Conservation (phyloP, 2,113 vertebrate species). For the Melanotaenia duboulayi region DNA sequence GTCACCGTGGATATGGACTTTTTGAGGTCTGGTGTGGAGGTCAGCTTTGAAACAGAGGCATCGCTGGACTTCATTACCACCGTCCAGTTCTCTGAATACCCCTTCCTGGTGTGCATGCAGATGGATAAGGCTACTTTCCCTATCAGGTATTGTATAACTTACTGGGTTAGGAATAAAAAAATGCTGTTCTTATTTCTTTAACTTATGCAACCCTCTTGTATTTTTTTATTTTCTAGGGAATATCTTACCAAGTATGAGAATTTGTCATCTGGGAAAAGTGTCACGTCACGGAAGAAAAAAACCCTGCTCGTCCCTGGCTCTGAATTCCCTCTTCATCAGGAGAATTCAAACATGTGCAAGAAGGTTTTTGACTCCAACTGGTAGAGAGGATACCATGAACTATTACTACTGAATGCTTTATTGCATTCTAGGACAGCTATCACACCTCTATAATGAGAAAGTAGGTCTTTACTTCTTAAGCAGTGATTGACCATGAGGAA, state of each 20-base stretch:
- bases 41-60: conserved; percentile 87
- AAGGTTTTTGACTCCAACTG: conserved; percentile 85
- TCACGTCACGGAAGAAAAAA: conserved; percentile 78
- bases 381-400: conserved; percentile 58
- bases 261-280: conserved; percentile 84
- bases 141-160: conserved; percentile 82
- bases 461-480: conserved; percentile 16
- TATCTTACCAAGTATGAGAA: conserved; percentile 87
- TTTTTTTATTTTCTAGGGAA: conserved; percentile 77
- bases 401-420: conserved; percentile 29
- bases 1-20: conserved; percentile 91
- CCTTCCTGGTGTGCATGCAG: conserved; percentile 96
- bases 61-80: conserved; percentile 93
- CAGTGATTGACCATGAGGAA: conserved; percentile 35
- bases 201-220: background rate
- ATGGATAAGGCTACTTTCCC: conserved; percentile 92
- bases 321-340: conserved; percentile 94
- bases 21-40: conserved; percentile 88
- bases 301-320: conserved; percentile 84
- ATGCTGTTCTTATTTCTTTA: background rate
- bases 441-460: conserved; percentile 30
- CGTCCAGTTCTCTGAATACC: conserved; percentile 96
- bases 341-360: conserved; percentile 98
- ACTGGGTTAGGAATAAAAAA: background rate
- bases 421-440: conserved; percentile 49